Base-by-base conservation (phyloP, 2,888 invertebrate genomes). In the Ormia ochracea region DNA sequence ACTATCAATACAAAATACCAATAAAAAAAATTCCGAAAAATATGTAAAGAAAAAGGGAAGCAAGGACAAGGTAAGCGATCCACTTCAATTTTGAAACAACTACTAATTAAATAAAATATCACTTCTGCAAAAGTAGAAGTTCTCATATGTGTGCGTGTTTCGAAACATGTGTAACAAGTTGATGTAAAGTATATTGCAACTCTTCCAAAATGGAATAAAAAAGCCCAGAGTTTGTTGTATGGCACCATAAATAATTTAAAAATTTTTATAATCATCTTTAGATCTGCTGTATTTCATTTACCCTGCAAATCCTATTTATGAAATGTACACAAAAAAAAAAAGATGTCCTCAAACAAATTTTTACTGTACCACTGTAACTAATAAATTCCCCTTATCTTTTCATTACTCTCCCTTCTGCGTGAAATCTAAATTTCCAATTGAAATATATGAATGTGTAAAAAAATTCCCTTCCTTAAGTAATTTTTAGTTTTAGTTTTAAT, bases 1-100 rank as follows among this genome's bases (percentile, higher is more conserved):
- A 56, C 50, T 68, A 48, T 50, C 41, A 38, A 65, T 73, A 74
- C 65, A 52, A 50, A 28, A 69, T 28, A 81, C 80, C 79, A 78
- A 70, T 73, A 78, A 81, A 80, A 79, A 84, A 61, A 69, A 38
- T 26, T 17, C 2, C 74, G 21, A 28, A 65, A 26, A 81, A 83
- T 82, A 80, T 82, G 83, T 86, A 86, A 88, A 95, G 95, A 95
- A 95, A 93, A 95, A 95, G 91, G 95, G 95, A 91, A 95, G 95
- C 91, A 93, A 94, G 90, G 95, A 95, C 90, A 95, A 95, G 94
- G 95, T 94, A 93, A 93, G 94, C 87, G 23, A 77, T 48, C 3
- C 50, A 70, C 41, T 50, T 36, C 17, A 68, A 78, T 45, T 61
- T 48, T 45, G 7, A 69, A 58, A 12, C 52, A 21, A 74, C 50